Evolutionary conservation across 2,113 vertebrate species (phyloP), one percentile per base, ranked within the genome.

Genomic region (Diphyllodes magnificus): DNA sequence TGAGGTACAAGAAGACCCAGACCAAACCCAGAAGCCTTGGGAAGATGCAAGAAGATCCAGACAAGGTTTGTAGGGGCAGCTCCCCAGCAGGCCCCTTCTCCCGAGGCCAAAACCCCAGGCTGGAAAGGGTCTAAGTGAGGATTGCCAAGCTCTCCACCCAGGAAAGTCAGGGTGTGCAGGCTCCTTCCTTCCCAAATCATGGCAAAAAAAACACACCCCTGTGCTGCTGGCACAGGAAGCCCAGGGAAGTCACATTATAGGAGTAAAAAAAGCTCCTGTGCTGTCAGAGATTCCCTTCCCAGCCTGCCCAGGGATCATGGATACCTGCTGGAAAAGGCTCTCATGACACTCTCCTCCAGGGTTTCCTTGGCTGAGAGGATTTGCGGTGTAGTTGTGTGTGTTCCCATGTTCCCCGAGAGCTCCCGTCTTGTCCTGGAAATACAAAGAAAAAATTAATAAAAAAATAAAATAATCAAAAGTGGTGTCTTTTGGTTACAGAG

Each of bases 391-490:
- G 14, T 0, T 45, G 27, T 1, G 1, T 8, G 9, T 8, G 28
- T n/a, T 57, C 39, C 63, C 13, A 0, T 1, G 7, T 23, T 64
- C 27, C 23, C 33, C 33, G 13, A 63, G 31, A 63, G 50, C 30
- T 51, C 17, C 30, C 0, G 0, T 13, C 51, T 20, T 6, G 20
- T 50, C 30, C 51, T 0, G 1, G 35, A 39, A 33, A 45, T 9
- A 23, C 6, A 17, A n/a, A 61, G 21, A 20, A 61, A 37, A 47
- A 39, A 66, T n/a, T 20, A 59, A 44, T n/a, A 11, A 53, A 3
- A 33, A n/a, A 51, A 39, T 20, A 44, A 73, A 65, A 42, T 6
- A 51, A 45, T 53, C 28, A 44, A 8, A n/a, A 42, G 20, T 5
- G n/a, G 14, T 11, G 24, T 15, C 20, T 77, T 84, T 64, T 27